Percentiles rank a stretch among this genome's conserved stretches.
These are phyloP conservation scores for Poeciliopsis retropinna DNA, from an alignment of 2,113 vertebrate species.

Conservation along the genomic window DNA sequence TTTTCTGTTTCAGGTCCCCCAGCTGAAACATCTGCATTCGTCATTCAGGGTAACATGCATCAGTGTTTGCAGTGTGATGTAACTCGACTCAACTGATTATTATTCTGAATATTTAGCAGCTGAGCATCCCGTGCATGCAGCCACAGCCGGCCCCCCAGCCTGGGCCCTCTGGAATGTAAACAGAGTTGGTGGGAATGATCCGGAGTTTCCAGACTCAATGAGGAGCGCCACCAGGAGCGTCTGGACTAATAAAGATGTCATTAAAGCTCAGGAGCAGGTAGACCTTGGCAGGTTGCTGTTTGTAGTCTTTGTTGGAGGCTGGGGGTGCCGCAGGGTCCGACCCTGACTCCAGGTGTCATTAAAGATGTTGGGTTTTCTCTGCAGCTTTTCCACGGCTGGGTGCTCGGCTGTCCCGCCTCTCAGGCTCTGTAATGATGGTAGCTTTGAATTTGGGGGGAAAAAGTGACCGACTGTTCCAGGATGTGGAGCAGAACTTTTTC, in stretches of 20 bases:
- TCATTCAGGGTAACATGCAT: not conserved
- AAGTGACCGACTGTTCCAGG: constrained; percentile 54
- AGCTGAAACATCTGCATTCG: not conserved
- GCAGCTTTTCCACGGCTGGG: constrained; percentile 31
- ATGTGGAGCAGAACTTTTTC: constrained; percentile 38
- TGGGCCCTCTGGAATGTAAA: constrained; percentile 68
- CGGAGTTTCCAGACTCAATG: constrained; percentile 75
- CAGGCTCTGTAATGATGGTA: constrained; percentile 49
- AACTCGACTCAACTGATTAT: constrained; percentile 1
- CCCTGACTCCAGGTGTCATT: constrained; percentile 57
- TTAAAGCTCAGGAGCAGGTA: constrained; percentile 63
- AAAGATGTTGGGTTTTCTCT: constrained; percentile 44
- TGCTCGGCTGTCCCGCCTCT: constrained; percentile 32
- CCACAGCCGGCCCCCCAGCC: constrained; percentile 21
- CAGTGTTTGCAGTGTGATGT: constrained; percentile 8
- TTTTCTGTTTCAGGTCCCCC: not conserved
- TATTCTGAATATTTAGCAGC: not conserved
- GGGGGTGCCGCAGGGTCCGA: constrained; percentile 21
- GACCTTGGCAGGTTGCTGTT: constrained; percentile 64
- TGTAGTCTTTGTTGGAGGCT: constrained; percentile 38
- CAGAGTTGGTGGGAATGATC: constrained; percentile 70
- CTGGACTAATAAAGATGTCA: constrained; percentile 68
- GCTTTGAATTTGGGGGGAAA: constrained; percentile 46
- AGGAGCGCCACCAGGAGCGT: constrained; percentile 61
- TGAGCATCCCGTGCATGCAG: not conserved